Evolutionary conservation across 2,888 invertebrate species (phyloP).

Genomic region (Morpho deidamia): DNA sequence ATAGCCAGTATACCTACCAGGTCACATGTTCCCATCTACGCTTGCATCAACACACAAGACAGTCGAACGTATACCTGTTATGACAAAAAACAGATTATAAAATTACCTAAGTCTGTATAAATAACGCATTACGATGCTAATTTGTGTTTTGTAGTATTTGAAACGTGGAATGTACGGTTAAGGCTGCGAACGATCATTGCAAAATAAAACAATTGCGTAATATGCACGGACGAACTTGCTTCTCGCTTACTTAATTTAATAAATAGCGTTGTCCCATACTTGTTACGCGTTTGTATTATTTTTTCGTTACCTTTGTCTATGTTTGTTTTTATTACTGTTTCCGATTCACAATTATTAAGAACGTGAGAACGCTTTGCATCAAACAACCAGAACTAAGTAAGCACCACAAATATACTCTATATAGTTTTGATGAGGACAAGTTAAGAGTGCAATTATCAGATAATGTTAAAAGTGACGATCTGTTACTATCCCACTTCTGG

Average conservation of each 20-base stretch:
- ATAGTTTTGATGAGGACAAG: no score
- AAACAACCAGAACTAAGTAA: constrained; percentile 37
- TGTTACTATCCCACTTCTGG: no score
- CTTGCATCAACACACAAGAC: no score
- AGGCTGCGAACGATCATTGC: constrained; percentile 9
- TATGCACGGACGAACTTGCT: constrained; percentile 9
- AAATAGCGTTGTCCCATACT: constrained; percentile 41
- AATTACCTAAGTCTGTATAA: constrained; percentile 21
- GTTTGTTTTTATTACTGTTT: constrained; percentile 69
- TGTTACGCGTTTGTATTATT: constrained; percentile 51
- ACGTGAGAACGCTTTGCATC: constrained; percentile 59
- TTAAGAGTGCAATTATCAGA: no score
- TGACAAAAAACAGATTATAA: not conserved
- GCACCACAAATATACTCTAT: constrained; percentile 29
- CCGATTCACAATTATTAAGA: constrained; percentile 69
- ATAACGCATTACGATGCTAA: constrained; percentile 17
- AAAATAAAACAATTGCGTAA: constrained; percentile 16
- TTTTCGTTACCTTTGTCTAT: constrained; percentile 69
- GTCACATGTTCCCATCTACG: no score
- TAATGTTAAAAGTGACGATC: no score
- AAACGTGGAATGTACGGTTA: constrained; percentile 12
- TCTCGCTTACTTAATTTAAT: constrained; percentile 28
- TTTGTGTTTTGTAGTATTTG: constrained; percentile 17
- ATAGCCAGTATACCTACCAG: no score
- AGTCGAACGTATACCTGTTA: no score